Evolutionary conservation across 2,888 invertebrate species (phyloP).

Genomic region (Digitonthophagus gazella): DNA sequence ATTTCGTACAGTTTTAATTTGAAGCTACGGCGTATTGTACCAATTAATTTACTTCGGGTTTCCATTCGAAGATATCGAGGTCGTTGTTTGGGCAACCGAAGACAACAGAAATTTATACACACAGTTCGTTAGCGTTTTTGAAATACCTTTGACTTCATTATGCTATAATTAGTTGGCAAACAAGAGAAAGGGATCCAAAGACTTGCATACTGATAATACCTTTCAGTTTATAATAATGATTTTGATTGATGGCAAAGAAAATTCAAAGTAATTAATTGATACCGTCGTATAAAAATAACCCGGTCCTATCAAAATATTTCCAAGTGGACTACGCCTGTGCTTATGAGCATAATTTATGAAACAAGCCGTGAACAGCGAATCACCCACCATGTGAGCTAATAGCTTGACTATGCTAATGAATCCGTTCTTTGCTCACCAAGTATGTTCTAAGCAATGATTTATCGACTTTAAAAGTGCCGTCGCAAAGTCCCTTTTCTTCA

Average conservation of each 20-base stretch:
- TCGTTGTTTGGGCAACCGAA: not conserved
- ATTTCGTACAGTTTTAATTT: too few species aligned
- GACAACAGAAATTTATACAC: not conserved
- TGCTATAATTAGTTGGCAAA: not conserved
- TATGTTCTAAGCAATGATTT: not conserved
- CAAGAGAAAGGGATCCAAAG: not conserved
- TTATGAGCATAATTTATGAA: not conserved
- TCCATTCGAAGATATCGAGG: not conserved
- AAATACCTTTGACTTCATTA: not conserved
- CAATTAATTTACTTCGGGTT: not conserved
- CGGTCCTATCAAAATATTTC: not conserved
- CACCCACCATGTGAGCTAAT: not conserved
- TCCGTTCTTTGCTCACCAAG: not conserved
- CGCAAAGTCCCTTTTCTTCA: not conserved
- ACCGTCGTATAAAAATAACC: not conserved
- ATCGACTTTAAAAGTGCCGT: not conserved
- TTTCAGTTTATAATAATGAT: too few species aligned
- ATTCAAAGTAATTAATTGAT: too few species aligned
- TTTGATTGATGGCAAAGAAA: too few species aligned
- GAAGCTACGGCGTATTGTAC: too few species aligned
- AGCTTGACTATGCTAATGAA: not conserved
- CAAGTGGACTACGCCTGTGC: too few species aligned
- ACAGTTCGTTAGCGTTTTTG: not conserved
- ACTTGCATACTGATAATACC: too few species aligned
- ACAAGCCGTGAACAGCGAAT: not conserved